phyloP scores from a whole-genome alignment of 2,888 invertebrate genomes.

The Eupeodes latifasciatus region DNA sequence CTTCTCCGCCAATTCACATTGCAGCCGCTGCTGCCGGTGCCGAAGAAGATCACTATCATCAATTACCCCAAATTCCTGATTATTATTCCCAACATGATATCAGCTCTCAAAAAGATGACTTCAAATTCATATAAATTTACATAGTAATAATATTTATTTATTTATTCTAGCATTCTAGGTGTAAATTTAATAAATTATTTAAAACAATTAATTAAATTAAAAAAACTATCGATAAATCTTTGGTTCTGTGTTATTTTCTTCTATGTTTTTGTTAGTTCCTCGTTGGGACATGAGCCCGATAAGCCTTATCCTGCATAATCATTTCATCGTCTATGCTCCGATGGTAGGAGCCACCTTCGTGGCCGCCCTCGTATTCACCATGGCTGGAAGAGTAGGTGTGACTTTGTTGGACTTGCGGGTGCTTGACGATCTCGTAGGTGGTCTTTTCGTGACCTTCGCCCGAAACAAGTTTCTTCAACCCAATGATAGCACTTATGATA shows the following conservation, averaged over 20 bases:
- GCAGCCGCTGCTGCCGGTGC: neutral
- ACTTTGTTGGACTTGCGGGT: conserved; percentile 92
- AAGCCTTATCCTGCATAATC: conserved; percentile 87
- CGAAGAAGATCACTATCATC: conserved; percentile 19
- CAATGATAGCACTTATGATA: conserved; percentile 91
- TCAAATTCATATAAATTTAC: conserved; percentile 57
- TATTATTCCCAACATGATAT: conserved; percentile 51
- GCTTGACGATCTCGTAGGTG: conserved; percentile 93
- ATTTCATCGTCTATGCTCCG: conserved; percentile 86
- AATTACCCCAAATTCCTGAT: conserved; percentile 40
- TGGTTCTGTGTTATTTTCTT: conserved; percentile 76
- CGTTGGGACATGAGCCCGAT: conserved; percentile 85
- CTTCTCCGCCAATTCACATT: conserved; percentile 11
- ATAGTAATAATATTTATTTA: conserved; percentile 54
- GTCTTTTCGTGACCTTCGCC: conserved; percentile 90
- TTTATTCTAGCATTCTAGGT: conserved; percentile 59
- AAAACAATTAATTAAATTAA: conserved; percentile 58
- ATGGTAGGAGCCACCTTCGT: conserved; percentile 86
- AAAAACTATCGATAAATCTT: conserved; percentile 78
- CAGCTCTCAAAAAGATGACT: conserved; percentile 45
- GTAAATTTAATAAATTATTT: conserved; percentile 70
- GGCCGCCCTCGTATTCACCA: conserved; percentile 87
- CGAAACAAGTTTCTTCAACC: conserved; percentile 91
- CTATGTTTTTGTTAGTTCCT: conserved; percentile 69
- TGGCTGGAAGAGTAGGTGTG: conserved; percentile 90